These are phyloP conservation scores for Ochropleura leucogaster DNA, from an alignment of 2,888 invertebrate genomes.

Conservation along the genomic window DNA sequence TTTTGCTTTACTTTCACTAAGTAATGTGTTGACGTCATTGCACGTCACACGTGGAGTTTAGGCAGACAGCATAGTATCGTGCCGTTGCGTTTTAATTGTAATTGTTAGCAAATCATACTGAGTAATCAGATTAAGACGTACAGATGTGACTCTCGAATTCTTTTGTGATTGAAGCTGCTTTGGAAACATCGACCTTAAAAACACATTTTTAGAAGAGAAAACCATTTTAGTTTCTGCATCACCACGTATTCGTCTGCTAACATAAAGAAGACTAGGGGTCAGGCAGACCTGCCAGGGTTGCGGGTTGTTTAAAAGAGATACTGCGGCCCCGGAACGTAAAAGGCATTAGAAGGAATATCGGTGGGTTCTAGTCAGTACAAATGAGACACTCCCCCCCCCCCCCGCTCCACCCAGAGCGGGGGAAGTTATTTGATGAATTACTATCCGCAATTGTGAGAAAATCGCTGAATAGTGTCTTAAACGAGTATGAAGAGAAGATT, in stretches of 20 bases:
- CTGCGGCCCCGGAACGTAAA: too few species aligned
- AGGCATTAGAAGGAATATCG: too few species aligned
- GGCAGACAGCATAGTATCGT: neutral
- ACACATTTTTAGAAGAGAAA: neutral
- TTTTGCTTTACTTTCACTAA: constrained; percentile 69
- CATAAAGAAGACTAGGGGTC: too few species aligned
- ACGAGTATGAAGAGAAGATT: neutral
- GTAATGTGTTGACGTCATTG: constrained; percentile 45
- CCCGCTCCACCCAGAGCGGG: too few species aligned
- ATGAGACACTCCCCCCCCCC: too few species aligned
- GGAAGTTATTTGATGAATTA: too few species aligned
- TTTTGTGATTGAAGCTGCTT: neutral
- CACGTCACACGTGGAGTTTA: constrained; percentile 50
- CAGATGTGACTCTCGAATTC: neutral
- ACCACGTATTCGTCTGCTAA: neutral
- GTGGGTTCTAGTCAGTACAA: too few species aligned
- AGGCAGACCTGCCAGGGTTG: too few species aligned
- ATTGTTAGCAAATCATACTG: constrained; percentile 22
- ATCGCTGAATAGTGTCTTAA: too few species aligned
- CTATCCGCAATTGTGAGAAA: too few species aligned
- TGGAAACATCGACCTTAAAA: neutral
- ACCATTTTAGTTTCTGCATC: neutral
- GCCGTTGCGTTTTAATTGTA: constrained; percentile 20
- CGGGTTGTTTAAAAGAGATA: too few species aligned
- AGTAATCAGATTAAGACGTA: neutral